These are phyloP conservation scores for Hirtodrosophila confusa DNA, from an alignment of 2,888 invertebrate species.

Conservation along the genomic window DNA sequence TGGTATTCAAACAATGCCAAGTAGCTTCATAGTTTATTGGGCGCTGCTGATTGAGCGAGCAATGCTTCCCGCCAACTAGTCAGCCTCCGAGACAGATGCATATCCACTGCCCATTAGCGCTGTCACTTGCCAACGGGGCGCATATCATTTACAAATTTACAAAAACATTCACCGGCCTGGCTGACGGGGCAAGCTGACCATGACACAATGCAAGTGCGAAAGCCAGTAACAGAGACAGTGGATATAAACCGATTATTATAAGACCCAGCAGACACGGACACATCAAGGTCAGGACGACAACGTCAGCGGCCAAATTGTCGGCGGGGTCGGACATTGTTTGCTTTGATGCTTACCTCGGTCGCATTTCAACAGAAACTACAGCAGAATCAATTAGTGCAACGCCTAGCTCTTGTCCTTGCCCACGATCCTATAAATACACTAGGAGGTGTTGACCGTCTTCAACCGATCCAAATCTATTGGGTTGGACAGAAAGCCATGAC, in stretches of 20 bases:
- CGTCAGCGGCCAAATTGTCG: slow-evolving; percentile 21
- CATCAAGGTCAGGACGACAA: slow-evolving; percentile 31
- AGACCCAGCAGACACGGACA: slow-evolving; percentile 23
- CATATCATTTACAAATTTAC: slow-evolving; percentile 72
- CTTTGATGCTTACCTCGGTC: slow-evolving; percentile 9
- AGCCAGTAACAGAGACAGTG: slow-evolving; percentile 13
- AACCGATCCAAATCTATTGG: too few species aligned
- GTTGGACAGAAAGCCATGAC: too few species aligned
- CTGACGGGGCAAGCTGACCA: slow-evolving; percentile 16
- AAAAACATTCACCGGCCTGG: too few species aligned
- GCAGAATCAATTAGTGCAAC: slow-evolving; percentile 72
- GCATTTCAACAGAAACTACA: slow-evolving; percentile 64
- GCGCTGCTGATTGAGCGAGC: slow-evolving; percentile 62
- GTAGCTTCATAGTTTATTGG: slow-evolving; percentile 68
- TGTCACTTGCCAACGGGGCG: slow-evolving; percentile 59
- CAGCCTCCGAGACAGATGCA: slow-evolving; percentile 24
- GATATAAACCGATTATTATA: slow-evolving; percentile 50
- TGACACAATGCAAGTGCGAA: slow-evolving; percentile 10
- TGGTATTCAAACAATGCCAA: slow-evolving; percentile 64
- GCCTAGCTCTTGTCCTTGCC: slow-evolving; percentile 14
- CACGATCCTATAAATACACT: too few species aligned
- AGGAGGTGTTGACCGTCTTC: too few species aligned
- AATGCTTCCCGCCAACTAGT: slow-evolving; percentile 38
- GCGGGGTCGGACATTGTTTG: background rate
- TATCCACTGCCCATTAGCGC: slow-evolving; percentile 59